These are phyloP conservation scores for Pao palembangensis DNA, from an alignment of 2,113 vertebrate genomes.

Conservation along the genomic window DNA sequence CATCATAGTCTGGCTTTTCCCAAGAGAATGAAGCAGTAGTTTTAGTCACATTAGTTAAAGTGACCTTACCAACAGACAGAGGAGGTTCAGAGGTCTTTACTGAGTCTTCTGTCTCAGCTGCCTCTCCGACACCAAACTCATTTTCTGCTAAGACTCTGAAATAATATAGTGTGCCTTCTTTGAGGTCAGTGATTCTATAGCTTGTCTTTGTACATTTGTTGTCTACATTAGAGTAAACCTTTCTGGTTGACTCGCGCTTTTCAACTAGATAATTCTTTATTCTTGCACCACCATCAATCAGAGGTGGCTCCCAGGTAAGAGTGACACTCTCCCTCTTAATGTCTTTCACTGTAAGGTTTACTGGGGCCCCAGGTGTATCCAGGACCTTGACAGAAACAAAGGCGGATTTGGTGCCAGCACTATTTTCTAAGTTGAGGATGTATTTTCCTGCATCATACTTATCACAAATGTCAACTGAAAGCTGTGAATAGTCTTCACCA, in stretches of 20 bases:
- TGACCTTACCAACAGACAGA: slow-evolving; percentile 91
- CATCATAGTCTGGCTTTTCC: slow-evolving; percentile 97
- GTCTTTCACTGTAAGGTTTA: slow-evolving; percentile 87
- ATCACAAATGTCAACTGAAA: slow-evolving; percentile 93
- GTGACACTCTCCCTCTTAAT: slow-evolving; percentile 87
- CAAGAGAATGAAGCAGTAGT: slow-evolving; percentile 86
- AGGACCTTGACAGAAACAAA: slow-evolving; percentile 95
- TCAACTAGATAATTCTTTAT: slow-evolving; percentile 96
- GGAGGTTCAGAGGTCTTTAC: slow-evolving; percentile 92
- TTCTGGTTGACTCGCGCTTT: slow-evolving; percentile 93
- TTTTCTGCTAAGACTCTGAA: slow-evolving; percentile 98
- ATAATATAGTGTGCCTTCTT: slow-evolving; percentile 91
- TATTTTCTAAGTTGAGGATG: slow-evolving; percentile 88
- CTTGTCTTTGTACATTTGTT: slow-evolving; percentile 91
- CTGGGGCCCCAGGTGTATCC: slow-evolving; percentile 91
- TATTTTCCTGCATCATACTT: slow-evolving; percentile 97
- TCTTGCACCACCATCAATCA: slow-evolving; percentile 93
- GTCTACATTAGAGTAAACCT: slow-evolving; percentile 90
- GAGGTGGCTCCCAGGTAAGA: slow-evolving; percentile 91
- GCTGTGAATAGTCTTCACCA: slow-evolving; percentile 83
- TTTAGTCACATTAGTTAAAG: slow-evolving; percentile 90
- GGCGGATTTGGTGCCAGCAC: slow-evolving; percentile 89
- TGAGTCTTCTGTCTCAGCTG: slow-evolving; percentile 83
- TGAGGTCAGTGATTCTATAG: slow-evolving; percentile 89
- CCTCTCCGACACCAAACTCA: slow-evolving; percentile 90